Evolutionary conservation across 1,140 invertebrate genomes (phyloP), one percentile per base, ranked within the genome.

Genomic region (Wasmannia auropunctata): DNA sequence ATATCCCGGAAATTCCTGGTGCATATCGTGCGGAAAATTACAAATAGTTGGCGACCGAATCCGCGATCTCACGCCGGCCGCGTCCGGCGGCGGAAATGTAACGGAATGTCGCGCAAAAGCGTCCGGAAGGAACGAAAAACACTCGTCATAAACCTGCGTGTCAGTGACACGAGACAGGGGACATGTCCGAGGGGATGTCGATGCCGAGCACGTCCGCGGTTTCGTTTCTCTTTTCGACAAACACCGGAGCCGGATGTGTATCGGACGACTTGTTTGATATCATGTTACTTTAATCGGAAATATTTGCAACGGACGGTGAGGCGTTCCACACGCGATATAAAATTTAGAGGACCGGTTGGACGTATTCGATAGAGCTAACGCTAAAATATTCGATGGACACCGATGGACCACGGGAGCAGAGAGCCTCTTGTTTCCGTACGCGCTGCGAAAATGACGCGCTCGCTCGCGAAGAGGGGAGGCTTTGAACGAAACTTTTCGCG

Each of bases 21-120:
- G 37, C 90, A 85, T 75, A 80, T 90, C 88, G 80, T 70, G 92
- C 85, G 79, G 90, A 92, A 93, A 89, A 88, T 93, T 91, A 89
- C 88, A 92, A 91, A 91, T 89, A 92, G 91, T 91, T 92, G 46
- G 81, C 85, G 87, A 54, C 51, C 22, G 81, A 88, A 84, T 67
- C 83, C 77, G 56, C 28, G 77, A 67, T 65, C 85, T 85, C 87
- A 72, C 88, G 80, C 25, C 34, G 19, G 67, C 28, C 85, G 11
- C 62, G 76, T 65, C 31, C 67, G 81, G 43, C 51, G 49, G 77
- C 70, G 40, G 58, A 51, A 74, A 43, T 58, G 51, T 46, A 60
- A 79, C 80, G n/a, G 70, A 43, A 58, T 60, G 62, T n/a, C 62
- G 54, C 46, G 72, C 22, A 56, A 74, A 60, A 37, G 25, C 34